phyloP scores from a whole-genome alignment of 1,140 invertebrate species.

The Melitaea cinxia region DNA sequence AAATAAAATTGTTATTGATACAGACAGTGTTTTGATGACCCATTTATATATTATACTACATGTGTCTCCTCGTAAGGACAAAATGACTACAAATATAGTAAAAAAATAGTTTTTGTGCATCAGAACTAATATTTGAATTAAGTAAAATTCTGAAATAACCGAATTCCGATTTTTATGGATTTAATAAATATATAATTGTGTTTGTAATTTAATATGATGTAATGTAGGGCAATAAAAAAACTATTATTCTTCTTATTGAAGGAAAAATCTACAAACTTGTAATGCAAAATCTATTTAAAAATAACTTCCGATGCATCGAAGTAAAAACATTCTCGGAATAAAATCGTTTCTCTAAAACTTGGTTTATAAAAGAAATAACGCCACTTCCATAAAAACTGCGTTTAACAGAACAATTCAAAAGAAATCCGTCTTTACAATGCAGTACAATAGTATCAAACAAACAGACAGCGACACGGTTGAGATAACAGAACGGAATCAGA shows the following conservation, averaged over 20 bases:
- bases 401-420: constrained; percentile 43
- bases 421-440: constrained; percentile 42
- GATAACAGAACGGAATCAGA: background rate
- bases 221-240: background rate
- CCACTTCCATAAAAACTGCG: constrained; percentile 40
- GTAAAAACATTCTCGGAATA: background rate
- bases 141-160: too few species aligned
- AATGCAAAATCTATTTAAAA: background rate
- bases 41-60: background rate
- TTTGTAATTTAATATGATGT: background rate
- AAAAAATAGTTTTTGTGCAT: too few species aligned
- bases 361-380: constrained; percentile 28
- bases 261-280: background rate
- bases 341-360: background rate
- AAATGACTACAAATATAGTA: background rate
- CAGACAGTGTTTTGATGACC: constrained; percentile 21
- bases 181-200: too few species aligned
- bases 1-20: constrained; percentile 37
- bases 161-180: too few species aligned
- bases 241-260: background rate
- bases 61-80: background rate
- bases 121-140: too few species aligned
- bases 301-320: background rate
- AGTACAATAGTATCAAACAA: constrained; percentile 45
- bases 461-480: constrained; percentile 24